Conservation (phyloP, 2,888 invertebrate genomes). For the Clanis bilineata region DNA sequence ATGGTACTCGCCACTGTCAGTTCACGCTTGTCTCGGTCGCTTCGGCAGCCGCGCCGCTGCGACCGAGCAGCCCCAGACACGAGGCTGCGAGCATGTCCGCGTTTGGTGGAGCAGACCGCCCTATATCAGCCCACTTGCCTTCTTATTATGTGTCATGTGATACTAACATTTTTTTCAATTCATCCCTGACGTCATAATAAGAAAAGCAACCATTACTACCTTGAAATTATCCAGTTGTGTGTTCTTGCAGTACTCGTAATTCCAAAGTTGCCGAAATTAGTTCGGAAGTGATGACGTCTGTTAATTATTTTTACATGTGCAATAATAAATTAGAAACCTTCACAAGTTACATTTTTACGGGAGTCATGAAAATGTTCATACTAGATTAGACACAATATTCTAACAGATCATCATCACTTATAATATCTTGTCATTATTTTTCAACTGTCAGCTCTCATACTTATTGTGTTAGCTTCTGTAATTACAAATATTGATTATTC, state of each 20-base stretch:
- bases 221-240: constrained; percentile 70
- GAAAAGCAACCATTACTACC: constrained; percentile 69
- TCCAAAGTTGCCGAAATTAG: constrained; percentile 67
- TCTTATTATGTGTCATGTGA: constrained; percentile 70
- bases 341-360: constrained; percentile 3
- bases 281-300: constrained; percentile 57
- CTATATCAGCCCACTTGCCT: constrained; percentile 76
- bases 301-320: constrained; percentile 12
- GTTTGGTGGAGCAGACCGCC: constrained; percentile 75
- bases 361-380: neutral
- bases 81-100: constrained; percentile 81
- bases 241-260: constrained; percentile 77
- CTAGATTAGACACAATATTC: neutral
- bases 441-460: neutral
- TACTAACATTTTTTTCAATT: constrained; percentile 33
- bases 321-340: neutral
- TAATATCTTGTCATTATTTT: neutral
- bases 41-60: constrained; percentile 59
- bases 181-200: constrained; percentile 64
- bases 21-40: constrained; percentile 75
- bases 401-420: constrained; percentile 39
- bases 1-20: constrained; percentile 89
- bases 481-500: neutral
- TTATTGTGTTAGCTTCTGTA: neutral
- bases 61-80: constrained; percentile 81